These are phyloP conservation scores for Calycopis cecrops DNA, from an alignment of 1,140 invertebrate species.

Conservation along the genomic window DNA sequence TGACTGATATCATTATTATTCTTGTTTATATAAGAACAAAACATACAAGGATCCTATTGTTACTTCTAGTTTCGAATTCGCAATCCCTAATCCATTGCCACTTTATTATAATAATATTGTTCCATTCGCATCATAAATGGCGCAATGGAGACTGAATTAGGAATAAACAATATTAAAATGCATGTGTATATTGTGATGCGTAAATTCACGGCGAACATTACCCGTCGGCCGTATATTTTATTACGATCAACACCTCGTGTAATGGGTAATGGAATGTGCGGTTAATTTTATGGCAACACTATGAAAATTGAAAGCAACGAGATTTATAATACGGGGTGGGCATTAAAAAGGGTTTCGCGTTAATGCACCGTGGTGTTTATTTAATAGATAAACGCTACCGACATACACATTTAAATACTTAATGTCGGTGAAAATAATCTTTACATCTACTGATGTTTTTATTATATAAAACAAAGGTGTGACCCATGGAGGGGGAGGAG, in stretches of 20 bases:
- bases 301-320: slow-evolving; percentile 17
- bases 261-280: slow-evolving; percentile 42
- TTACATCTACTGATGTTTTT: too few relatives aligned
- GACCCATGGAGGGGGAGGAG: too few relatives aligned
- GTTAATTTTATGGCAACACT: slow-evolving; percentile 31
- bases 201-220: slow-evolving; percentile 2
- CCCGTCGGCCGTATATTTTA: slow-evolving; percentile 38
- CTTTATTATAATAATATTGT: too few relatives aligned
- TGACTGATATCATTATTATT: too few relatives aligned
- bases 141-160: background rate
- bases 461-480: too few relatives aligned
- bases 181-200: slow-evolving; percentile 8
- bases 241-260: slow-evolving; percentile 52
- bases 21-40: too few relatives aligned
- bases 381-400: background rate
- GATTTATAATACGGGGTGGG: background rate
- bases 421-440: background rate
- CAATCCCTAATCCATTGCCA: too few relatives aligned
- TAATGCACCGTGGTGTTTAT: too few relatives aligned
- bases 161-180: background rate
- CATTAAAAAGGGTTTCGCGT: too few relatives aligned
- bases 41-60: too few relatives aligned
- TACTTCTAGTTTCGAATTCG: too few relatives aligned
- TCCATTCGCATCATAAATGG: background rate
- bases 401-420: background rate